These are phyloP conservation scores for Syngnathoides biaculeatus DNA, from an alignment of 2,113 vertebrate species.

Conservation along the genomic window DNA sequence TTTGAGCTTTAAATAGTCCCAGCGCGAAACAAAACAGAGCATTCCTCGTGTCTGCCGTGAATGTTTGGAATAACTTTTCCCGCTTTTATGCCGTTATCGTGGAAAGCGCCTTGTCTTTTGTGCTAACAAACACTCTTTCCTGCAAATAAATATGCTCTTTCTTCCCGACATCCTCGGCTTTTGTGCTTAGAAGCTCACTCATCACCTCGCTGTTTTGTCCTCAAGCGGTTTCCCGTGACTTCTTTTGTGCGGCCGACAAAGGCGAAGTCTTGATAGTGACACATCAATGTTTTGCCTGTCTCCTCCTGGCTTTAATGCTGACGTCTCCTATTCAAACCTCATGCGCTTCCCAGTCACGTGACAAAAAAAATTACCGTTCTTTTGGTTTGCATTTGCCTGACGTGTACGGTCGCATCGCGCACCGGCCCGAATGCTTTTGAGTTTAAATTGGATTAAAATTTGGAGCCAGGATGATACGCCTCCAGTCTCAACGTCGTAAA, in stretches of 20 bases:
- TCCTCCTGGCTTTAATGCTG: slow-evolving; percentile 30
- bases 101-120: not conserved
- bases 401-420: slow-evolving; percentile 46
- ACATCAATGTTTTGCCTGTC: slow-evolving; percentile 31
- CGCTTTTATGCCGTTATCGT: not conserved
- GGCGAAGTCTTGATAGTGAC: slow-evolving; percentile 25
- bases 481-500: slow-evolving; percentile 26
- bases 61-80: not conserved
- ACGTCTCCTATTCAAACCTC: slow-evolving; percentile 34
- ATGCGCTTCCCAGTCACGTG: slow-evolving; percentile 18
- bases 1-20: not conserved
- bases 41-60: not conserved
- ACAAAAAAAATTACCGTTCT: slow-evolving; percentile 59
- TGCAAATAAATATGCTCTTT: slow-evolving; percentile 17
- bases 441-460: slow-evolving; percentile 16
- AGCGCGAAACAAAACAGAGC: not conserved
- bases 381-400: slow-evolving; percentile 46
- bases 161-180: slow-evolving; percentile 8
- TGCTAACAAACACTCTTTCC: slow-evolving; percentile 13
- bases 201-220: slow-evolving; percentile 13
- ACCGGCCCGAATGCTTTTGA: slow-evolving; percentile 41
- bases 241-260: slow-evolving; percentile 31
- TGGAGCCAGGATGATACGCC: slow-evolving; percentile 26
- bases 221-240: slow-evolving; percentile 9
- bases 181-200: slow-evolving; percentile 20